Conservation (phyloP, 2,797 vertebrate species). For the Phalloptychus januarius region DNA sequence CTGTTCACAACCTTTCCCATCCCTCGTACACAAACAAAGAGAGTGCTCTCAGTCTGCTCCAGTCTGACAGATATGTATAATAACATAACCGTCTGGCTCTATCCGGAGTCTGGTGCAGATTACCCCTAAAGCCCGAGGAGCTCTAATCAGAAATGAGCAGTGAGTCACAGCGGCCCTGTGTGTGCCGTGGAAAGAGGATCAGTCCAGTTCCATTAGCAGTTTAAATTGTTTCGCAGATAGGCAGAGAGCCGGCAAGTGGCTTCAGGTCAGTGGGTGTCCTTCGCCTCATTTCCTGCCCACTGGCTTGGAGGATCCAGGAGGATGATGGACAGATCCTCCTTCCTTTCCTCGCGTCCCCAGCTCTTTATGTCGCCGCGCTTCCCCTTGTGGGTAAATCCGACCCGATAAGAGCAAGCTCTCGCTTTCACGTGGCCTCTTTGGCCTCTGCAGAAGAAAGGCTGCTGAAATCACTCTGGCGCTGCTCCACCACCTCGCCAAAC, state of each 20-base stretch:
- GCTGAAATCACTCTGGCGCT: conserved; percentile 51
- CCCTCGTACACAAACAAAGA: conserved; percentile 53
- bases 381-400: conserved; percentile 49
- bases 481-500: conserved; percentile 35
- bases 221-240: conserved; percentile 73
- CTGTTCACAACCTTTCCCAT: conserved; percentile 60
- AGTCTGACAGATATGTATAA: conserved; percentile 39
- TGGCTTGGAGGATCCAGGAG: conserved; percentile 51
- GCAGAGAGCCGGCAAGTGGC: conserved; percentile 59
- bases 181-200: conserved; percentile 52
- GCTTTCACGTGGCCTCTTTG: conserved; percentile 53
- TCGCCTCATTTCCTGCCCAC: conserved; percentile 72
- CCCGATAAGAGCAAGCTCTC: conserved; percentile 57
- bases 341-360: conserved; percentile 7
- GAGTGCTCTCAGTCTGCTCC: conserved; percentile 18
- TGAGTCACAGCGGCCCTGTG: conserved; percentile 52
- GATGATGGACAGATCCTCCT: conserved; percentile 50
- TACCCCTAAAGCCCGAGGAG: conserved; percentile 46
- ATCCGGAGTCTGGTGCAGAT: conserved; percentile 47
- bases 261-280: conserved; percentile 70
- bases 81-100: conserved; percentile 40
- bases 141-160: conserved; percentile 64
- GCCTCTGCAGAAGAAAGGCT: conserved; percentile 46
- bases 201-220: conserved; percentile 63
- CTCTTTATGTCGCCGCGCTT: conserved; percentile 27